Evolutionary conservation across 2,113 vertebrate species (phyloP).

Genomic region (Carettochelys insculpta): DNA sequence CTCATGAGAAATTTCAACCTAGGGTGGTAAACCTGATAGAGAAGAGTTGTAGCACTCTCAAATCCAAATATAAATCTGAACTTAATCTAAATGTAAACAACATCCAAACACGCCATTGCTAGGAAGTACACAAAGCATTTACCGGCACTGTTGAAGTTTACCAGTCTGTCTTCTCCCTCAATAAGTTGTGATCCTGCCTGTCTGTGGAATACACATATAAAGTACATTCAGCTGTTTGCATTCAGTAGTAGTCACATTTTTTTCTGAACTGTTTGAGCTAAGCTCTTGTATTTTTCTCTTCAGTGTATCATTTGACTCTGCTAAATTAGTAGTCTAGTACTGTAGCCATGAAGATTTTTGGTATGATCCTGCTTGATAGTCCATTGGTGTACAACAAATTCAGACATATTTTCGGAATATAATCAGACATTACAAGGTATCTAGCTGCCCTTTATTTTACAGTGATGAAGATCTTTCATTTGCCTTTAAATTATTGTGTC

Average conservation of each 20-base stretch:
- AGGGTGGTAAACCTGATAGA: background rate
- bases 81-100: background rate
- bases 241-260: background rate
- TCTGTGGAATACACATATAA: background rate
- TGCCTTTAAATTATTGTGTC: conserved; percentile 58
- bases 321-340: background rate
- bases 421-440: background rate
- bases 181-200: background rate
- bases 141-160: background rate
- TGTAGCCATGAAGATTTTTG: background rate
- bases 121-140: background rate
- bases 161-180: background rate
- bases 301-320: background rate
- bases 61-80: background rate
- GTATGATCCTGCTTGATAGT: background rate
- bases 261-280: background rate
- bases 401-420: background rate
- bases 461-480: conserved; percentile 48
- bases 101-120: background rate
- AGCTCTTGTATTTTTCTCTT: background rate
- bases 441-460: background rate
- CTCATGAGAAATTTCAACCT: background rate
- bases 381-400: background rate
- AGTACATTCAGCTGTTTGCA: background rate
- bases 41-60: background rate